Percentiles rank a stretch among this genome's conserved stretches.
Evolutionary conservation across 1,140 invertebrate species (phyloP).

Genomic region (Trichonephila clavipes): DNA sequence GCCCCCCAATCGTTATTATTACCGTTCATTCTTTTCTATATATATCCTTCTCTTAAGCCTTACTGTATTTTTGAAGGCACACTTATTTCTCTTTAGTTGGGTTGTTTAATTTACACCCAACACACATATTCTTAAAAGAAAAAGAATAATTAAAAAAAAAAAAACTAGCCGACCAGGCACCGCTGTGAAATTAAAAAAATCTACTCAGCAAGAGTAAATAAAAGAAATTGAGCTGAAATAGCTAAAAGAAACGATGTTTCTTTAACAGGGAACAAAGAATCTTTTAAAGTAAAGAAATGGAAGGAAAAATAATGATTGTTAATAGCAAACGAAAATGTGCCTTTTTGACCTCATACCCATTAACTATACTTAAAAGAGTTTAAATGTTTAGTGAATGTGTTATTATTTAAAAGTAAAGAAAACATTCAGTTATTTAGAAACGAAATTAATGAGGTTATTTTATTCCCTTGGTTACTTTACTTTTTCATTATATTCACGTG

Average conservation of each 20-base stretch:
- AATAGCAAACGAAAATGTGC: slow-evolving; percentile 47
- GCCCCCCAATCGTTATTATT: too few species aligned
- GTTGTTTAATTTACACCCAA: background rate
- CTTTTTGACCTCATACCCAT: slow-evolving; percentile 43
- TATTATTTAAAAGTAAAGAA: slow-evolving; percentile 53
- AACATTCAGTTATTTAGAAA: slow-evolving; percentile 42
- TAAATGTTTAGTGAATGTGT: slow-evolving; percentile 46
- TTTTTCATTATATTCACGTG: slow-evolving; percentile 34
- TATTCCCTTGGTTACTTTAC: background rate
- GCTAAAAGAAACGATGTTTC: slow-evolving; percentile 24
- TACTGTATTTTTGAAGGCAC: background rate
- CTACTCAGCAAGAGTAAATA: background rate
- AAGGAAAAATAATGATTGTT: slow-evolving; percentile 46
- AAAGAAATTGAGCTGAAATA: slow-evolving; percentile 14
- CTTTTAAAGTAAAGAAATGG: too few species aligned
- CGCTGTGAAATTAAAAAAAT: background rate
- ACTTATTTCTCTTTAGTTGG: background rate
- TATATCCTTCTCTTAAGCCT: background rate
- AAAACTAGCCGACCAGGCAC: background rate
- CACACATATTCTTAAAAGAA: background rate
- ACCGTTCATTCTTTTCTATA: too few species aligned
- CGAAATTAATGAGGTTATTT: slow-evolving; percentile 61
- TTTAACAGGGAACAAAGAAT: slow-evolving; percentile 17
- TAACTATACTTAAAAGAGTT: slow-evolving; percentile 55
- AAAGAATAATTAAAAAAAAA: background rate